A percentile compares a stretch with the other conserved stretches of the same genome.
Evolutionary conservation across 1,140 invertebrate species (phyloP).

Genomic region (Drosophila kohkoa): DNA sequence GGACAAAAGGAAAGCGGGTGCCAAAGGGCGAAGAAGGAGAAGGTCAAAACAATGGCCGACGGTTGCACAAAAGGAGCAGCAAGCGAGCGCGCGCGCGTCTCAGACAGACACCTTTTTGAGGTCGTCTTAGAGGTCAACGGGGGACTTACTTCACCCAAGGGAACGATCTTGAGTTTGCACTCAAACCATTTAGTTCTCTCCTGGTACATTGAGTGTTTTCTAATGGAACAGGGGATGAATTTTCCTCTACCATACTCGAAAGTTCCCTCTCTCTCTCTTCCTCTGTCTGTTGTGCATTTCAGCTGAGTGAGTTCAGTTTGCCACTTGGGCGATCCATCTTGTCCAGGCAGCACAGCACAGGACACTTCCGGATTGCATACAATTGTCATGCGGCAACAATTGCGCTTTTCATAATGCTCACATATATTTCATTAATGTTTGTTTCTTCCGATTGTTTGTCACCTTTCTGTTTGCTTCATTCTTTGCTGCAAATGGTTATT

Average conservation of each 20-base stretch:
- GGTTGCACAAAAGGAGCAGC: conserved; percentile 68
- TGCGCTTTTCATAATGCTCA: conserved; percentile 54
- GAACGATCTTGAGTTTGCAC: conserved; percentile 12
- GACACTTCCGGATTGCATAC: conserved; percentile 80
- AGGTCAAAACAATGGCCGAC: conserved; percentile 65
- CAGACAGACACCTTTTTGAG: conserved; percentile 55
- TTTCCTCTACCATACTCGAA: not conserved
- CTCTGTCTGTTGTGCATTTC: not conserved
- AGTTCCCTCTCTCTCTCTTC: conserved; percentile 9
- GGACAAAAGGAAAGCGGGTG: conserved; percentile 66
- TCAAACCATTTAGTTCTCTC: not conserved
- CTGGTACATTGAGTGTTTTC: conserved; percentile 4
- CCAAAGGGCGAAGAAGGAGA: conserved; percentile 40
- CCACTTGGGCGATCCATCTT: conserved; percentile 70
- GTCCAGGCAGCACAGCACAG: conserved; percentile 63
- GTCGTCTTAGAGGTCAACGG: conserved; percentile 79
- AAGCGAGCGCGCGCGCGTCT: conserved; percentile 44
- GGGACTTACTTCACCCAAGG: conserved; percentile 45
- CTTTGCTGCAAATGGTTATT: conserved; percentile 50
- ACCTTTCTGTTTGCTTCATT: conserved; percentile 43
- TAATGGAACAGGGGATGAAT: conserved; percentile 33
- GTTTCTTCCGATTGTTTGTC: conserved; percentile 69
- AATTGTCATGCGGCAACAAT: conserved; percentile 75
- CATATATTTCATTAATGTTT: conserved; percentile 34
- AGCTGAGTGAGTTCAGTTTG: conserved; percentile 1